Conservation (phyloP, 2,113 vertebrate genomes). For the Sander lucioperca region DNA sequence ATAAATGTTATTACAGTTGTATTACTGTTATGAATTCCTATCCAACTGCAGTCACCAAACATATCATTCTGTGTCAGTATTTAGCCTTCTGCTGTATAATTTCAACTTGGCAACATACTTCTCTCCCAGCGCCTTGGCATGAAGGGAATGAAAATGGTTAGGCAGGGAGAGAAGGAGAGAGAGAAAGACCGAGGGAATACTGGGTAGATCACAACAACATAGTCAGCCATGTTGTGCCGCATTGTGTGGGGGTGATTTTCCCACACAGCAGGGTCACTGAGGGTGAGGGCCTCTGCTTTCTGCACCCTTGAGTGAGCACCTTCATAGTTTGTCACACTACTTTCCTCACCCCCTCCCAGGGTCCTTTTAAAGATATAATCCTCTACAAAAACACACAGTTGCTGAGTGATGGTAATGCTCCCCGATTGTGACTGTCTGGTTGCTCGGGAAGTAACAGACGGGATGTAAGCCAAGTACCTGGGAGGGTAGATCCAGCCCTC, state of each 20-base stretch:
- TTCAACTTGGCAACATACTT: slow-evolving; percentile 54
- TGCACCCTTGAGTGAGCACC: slow-evolving; percentile 80
- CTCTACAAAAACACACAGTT: slow-evolving; percentile 77
- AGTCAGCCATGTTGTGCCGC: slow-evolving; percentile 52
- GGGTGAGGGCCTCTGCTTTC: slow-evolving; percentile 74
- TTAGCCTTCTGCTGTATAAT: slow-evolving; percentile 61
- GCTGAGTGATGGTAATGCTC: slow-evolving; percentile 80
- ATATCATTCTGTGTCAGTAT: slow-evolving; percentile 60
- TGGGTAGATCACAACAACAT: slow-evolving; percentile 55
- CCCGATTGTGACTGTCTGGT: slow-evolving; percentile 71
- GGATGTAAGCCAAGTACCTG: slow-evolving; percentile 49
- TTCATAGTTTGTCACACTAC: slow-evolving; percentile 71
- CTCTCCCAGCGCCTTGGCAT: slow-evolving; percentile 42
- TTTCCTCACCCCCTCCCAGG: slow-evolving; percentile 46
- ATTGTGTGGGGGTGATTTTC: slow-evolving; percentile 69
- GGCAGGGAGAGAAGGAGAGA: slow-evolving; percentile 13
- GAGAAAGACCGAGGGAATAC: slow-evolving; percentile 18
- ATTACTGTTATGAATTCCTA: slow-evolving; percentile 10
- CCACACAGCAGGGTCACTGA: slow-evolving; percentile 77
- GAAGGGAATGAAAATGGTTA: slow-evolving; percentile 56
- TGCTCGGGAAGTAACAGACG: slow-evolving; percentile 52
- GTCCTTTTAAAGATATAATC: slow-evolving; percentile 79
- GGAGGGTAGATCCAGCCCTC: slow-evolving; percentile 33
- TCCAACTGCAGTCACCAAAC: slow-evolving; percentile 53
- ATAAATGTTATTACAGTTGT: slow-evolving; percentile 27